These are phyloP conservation scores for Blera fallax DNA, from an alignment of 2,888 invertebrate genomes.

Conservation along the genomic window DNA sequence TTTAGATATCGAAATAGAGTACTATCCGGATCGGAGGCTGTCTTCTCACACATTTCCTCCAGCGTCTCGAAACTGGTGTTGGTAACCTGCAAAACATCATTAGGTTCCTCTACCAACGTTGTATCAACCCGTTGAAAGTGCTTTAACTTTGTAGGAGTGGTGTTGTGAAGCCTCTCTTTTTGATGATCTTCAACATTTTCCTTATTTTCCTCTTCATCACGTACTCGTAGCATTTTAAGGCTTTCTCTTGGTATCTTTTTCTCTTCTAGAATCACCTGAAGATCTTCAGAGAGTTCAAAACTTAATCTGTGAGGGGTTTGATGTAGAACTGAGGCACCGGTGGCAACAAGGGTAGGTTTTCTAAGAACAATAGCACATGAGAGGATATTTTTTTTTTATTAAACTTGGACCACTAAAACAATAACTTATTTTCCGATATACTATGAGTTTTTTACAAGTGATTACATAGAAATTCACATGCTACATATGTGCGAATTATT, in stretches of 20 bases:
- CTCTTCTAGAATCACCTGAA: slow-evolving; percentile 74
- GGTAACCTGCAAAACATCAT: slow-evolving; percentile 40
- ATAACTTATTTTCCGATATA: neutral
- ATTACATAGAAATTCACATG: too few species aligned
- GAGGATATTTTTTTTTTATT: neutral
- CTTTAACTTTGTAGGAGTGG: slow-evolving; percentile 15
- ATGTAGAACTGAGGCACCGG: neutral
- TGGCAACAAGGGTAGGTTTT: slow-evolving; percentile 38
- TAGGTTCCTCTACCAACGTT: slow-evolving; percentile 23
- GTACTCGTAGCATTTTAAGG: slow-evolving; percentile 46
- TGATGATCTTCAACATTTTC: slow-evolving; percentile 23
- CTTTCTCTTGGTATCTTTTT: slow-evolving; percentile 48
- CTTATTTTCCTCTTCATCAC: slow-evolving; percentile 36
- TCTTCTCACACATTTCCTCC: slow-evolving; percentile 80
- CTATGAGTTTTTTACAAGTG: neutral
- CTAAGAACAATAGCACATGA: slow-evolving; percentile 5
- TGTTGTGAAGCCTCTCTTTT: neutral
- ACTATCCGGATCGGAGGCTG: slow-evolving; percentile 79
- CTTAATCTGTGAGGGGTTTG: slow-evolving; percentile 75
- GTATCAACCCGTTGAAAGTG: neutral
- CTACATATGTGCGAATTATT: neutral
- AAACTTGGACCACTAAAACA: too few species aligned
- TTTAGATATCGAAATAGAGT: slow-evolving; percentile 79
- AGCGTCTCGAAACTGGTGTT: slow-evolving; percentile 78
- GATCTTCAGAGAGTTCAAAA: slow-evolving; percentile 76